Conservation (phyloP, 1,140 invertebrate species). For the Brachionus asplanchnoidis region DNA sequence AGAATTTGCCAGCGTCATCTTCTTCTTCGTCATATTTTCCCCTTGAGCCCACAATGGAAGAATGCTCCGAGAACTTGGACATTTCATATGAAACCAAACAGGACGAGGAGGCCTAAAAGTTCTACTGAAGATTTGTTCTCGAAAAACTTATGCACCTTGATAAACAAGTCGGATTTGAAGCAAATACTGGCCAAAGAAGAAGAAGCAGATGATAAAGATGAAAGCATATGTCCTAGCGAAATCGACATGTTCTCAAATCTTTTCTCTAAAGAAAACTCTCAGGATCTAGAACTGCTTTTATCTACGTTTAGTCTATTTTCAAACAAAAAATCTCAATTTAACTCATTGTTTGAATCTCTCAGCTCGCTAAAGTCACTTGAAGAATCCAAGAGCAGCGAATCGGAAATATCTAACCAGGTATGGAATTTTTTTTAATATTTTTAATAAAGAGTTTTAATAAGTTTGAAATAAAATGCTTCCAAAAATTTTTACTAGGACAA, state of each 20-base stretch:
- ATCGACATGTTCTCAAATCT: constrained; percentile 22
- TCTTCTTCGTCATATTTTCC: constrained; percentile 43
- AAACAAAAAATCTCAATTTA: constrained; percentile 17
- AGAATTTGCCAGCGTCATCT: not conserved
- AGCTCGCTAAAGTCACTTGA: constrained; percentile 3
- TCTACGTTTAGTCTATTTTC: constrained; percentile 19
- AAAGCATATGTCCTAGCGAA: not conserved
- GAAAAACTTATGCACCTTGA: not conserved
- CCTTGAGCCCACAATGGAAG: constrained; percentile 23
- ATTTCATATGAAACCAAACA: constrained; percentile 73
- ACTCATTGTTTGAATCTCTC: not conserved
- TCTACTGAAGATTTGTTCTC: constrained; percentile 15
- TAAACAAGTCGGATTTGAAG: constrained; percentile 17
- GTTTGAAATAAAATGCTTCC: no score
- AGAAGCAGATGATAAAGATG: not conserved
- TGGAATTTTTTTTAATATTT: not conserved
- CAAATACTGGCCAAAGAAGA: not conserved
- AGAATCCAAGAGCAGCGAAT: not conserved
- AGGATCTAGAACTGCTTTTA: not conserved
- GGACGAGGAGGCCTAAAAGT: not conserved
- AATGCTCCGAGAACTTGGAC: constrained; percentile 64
- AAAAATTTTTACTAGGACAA: no score
- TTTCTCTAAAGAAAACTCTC: constrained; percentile 27
- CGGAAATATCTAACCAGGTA: not conserved
- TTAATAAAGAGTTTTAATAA: no score